Evolutionary conservation across 2,888 invertebrate genomes (phyloP).

Genomic region (Sylvicola cinctus): DNA sequence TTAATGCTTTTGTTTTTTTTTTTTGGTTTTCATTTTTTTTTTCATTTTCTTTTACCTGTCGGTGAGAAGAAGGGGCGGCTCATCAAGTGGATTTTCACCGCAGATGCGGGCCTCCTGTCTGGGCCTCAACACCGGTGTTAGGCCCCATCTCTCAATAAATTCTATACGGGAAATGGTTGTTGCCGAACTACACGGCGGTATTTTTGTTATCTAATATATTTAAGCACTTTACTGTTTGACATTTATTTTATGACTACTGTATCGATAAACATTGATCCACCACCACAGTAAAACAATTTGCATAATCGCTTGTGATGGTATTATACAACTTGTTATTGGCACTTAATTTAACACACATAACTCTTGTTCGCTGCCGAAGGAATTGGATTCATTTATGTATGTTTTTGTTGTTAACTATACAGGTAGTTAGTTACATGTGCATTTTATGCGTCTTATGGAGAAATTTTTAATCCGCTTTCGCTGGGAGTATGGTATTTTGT

Average conservation of each 20-base stretch:
- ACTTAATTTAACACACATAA: no score
- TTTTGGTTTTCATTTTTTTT: no score
- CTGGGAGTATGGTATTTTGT: no score
- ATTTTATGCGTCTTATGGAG: no score
- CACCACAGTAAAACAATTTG: slow-evolving; percentile 4
- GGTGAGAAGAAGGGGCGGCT: slow-evolving; percentile 27
- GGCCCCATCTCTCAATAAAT: slow-evolving; percentile 95
- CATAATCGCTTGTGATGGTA: slow-evolving; percentile 5
- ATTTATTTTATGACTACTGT: slow-evolving; percentile 2
- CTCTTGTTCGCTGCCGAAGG: no score
- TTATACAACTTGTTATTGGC: background rate
- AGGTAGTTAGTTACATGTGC: no score
- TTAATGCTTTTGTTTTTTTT: no score
- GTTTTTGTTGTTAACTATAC: no score
- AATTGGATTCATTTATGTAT: no score
- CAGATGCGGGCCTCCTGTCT: slow-evolving; percentile 78
- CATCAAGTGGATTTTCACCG: slow-evolving; percentile 28
- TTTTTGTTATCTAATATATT: slow-evolving; percentile 8
- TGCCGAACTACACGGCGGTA: slow-evolving; percentile 16
- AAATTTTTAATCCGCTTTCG: no score
- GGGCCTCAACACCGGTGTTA: slow-evolving; percentile 93
- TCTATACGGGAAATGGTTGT: slow-evolving; percentile 84
- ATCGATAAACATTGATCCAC: slow-evolving; percentile 5
- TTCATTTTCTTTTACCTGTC: slow-evolving; percentile 19
- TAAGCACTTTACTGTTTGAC: slow-evolving; percentile 5